Evolutionary conservation across 1,140 invertebrate genomes (phyloP).

Genomic region (Trichoplusia ni): DNA sequence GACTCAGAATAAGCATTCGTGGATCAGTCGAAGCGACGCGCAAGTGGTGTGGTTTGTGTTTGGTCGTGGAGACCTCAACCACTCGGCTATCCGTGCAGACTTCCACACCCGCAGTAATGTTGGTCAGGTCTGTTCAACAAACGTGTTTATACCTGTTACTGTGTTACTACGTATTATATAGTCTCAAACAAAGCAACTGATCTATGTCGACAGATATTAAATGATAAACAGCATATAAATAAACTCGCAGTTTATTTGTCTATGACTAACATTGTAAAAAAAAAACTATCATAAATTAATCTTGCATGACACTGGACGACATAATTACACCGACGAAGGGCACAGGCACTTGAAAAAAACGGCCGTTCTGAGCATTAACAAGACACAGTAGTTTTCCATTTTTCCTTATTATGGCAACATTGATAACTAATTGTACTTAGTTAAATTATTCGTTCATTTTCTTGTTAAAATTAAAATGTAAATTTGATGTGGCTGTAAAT

Average conservation of each 20-base stretch:
- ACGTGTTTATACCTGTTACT: too few relatives aligned
- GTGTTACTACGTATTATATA: too few relatives aligned
- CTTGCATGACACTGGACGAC: slow-evolving; percentile 14
- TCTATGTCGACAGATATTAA: too few relatives aligned
- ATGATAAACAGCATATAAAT: neutral
- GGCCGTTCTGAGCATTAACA: neutral
- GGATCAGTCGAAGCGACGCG: too few relatives aligned
- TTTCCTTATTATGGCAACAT: slow-evolving; percentile 19
- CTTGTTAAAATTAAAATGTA: slow-evolving; percentile 11
- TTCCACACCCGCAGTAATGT: too few relatives aligned
- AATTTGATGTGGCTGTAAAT: neutral
- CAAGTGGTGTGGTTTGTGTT: too few relatives aligned
- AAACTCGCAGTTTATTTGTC: neutral
- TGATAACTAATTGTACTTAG: slow-evolving; percentile 11
- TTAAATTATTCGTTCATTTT: slow-evolving; percentile 9
- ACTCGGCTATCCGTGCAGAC: too few relatives aligned
- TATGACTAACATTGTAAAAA: neutral
- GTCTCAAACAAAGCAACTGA: too few relatives aligned
- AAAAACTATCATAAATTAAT: slow-evolving; percentile 17
- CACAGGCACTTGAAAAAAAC: neutral
- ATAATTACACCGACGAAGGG: slow-evolving; percentile 15
- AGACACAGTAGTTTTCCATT: slow-evolving; percentile 13
- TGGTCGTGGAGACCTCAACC: too few relatives aligned
- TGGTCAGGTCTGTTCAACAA: too few relatives aligned
- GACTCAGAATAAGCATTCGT: too few relatives aligned